These are phyloP conservation scores for Temnothorax rugatulus DNA, from an alignment of 2,888 invertebrate genomes.

Conservation along the genomic window DNA sequence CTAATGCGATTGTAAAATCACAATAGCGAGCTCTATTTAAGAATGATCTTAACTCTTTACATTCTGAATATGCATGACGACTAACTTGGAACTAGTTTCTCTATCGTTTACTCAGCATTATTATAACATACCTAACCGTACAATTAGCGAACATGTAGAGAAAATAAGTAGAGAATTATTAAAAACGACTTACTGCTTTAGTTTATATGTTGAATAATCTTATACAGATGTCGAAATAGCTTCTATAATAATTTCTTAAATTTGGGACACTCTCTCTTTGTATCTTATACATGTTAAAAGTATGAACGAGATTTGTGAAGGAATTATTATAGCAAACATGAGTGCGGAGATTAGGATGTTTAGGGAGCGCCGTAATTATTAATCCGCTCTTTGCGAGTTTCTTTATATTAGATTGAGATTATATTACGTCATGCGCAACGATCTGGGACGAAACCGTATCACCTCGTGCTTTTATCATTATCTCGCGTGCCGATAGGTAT, in stretches of 20 bases:
- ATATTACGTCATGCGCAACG: slow-evolving; percentile 54
- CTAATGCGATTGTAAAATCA: background rate
- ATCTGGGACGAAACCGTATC: slow-evolving; percentile 51
- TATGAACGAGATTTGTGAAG: background rate
- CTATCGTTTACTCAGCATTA: background rate
- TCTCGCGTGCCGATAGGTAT: slow-evolving; percentile 60
- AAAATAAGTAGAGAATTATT: slow-evolving; percentile 14
- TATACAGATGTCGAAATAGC: background rate
- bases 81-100: background rate
- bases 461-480: slow-evolving; percentile 63
- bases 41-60: background rate
- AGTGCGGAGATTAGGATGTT: background rate
- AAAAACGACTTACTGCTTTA: no score
- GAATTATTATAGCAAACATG: slow-evolving; percentile 2
- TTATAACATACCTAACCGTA: background rate
- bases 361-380: slow-evolving; percentile 50
- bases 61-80: background rate
- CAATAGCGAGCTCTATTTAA: background rate
- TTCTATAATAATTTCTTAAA: background rate
- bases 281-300: background rate
- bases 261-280: background rate
- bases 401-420: slow-evolving; percentile 13
- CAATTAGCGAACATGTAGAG: background rate
- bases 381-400: slow-evolving; percentile 44
- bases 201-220: background rate